Conservation (phyloP, 2,888 invertebrate genomes). For the Melanophora roralis region DNA sequence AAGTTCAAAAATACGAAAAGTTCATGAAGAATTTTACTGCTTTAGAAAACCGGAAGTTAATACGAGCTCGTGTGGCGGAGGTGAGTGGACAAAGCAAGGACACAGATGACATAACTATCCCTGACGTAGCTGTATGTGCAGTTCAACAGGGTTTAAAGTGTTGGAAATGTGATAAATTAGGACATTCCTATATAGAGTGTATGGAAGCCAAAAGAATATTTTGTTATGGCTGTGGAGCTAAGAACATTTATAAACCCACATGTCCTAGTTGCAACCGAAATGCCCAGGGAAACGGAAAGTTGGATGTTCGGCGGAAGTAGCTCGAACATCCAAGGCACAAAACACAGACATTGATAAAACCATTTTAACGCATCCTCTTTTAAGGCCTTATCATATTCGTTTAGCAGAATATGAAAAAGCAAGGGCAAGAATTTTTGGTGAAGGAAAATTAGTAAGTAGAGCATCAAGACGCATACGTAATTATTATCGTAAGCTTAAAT, state of each 20-base stretch:
- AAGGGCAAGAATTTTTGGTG: conserved; percentile 1
- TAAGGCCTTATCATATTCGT: no score
- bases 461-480: no score
- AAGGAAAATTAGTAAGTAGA: neutral
- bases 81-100: neutral
- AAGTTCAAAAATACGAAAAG: no score
- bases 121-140: neutral
- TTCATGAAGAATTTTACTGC: no score
- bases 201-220: neutral
- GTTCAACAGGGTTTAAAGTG: neutral
- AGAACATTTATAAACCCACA: no score
- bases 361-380: neutral
- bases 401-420: neutral
- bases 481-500: no score
- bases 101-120: neutral
- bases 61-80: neutral
- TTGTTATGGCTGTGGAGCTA: conserved; percentile 25
- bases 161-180: conserved; percentile 10
- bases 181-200: neutral
- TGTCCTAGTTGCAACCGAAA: conserved; percentile 1
- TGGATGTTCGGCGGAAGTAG: conserved; percentile 29
- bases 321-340: conserved; percentile 27
- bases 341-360: no score
- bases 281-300: conserved; percentile 8
- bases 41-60: neutral